These are phyloP conservation scores for Phaethon lepturus DNA, from an alignment of 2,113 vertebrate species.

Conservation along the genomic window DNA sequence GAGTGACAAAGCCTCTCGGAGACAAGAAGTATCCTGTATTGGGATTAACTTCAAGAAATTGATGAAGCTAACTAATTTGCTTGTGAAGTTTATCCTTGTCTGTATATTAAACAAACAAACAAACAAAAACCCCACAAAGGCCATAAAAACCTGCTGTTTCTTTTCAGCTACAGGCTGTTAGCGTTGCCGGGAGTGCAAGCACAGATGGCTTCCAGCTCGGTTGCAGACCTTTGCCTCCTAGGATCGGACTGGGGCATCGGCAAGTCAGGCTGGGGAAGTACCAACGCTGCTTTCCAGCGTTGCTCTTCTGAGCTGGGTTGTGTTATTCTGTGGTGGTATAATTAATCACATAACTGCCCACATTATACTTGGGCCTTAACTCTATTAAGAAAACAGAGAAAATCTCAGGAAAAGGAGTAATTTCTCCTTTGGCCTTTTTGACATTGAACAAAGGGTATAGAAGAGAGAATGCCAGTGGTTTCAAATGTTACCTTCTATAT, in stretches of 20 bases:
- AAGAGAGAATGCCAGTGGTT: not conserved
- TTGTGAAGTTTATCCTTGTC: not conserved
- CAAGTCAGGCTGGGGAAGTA: not conserved
- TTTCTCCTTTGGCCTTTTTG: not conserved
- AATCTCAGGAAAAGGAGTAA: not conserved
- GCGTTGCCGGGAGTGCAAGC: not conserved
- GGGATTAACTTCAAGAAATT: not conserved
- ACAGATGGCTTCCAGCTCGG: not conserved
- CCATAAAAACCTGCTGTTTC: not conserved
- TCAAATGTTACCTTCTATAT: not conserved
- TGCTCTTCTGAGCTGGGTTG: not conserved
- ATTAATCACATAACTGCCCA: not conserved
- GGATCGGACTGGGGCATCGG: not conserved
- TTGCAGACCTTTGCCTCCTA: not conserved
- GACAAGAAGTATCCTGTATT: not conserved
- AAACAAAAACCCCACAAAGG: not conserved
- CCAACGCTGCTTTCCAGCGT: not conserved
- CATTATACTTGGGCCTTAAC: not conserved
- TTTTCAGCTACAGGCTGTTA: not conserved
- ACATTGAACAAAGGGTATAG: not conserved
- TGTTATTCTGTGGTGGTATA: not conserved
- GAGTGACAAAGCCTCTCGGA: not conserved
- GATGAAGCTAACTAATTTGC: not conserved
- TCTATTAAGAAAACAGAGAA: not conserved
- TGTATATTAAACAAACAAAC: not conserved